phyloP scores from a whole-genome alignment of 1,140 invertebrate genomes.

The Pachypsylla venusta region DNA sequence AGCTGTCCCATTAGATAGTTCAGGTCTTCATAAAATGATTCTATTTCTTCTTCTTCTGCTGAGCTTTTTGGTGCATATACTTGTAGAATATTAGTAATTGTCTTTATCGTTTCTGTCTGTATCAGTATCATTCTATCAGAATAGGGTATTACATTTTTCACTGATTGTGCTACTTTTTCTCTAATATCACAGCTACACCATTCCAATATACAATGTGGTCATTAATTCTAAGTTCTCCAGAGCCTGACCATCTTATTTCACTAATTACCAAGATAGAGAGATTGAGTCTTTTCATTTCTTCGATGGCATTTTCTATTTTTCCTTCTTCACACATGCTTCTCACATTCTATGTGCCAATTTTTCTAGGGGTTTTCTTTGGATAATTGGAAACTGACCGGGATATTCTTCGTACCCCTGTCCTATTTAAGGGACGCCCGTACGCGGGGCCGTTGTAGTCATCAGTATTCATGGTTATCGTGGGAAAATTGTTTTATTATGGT shows the following conservation, averaged over 20 bases:
- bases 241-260: slow-evolving; percentile 17
- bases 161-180: background rate
- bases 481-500: background rate
- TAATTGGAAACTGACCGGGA: background rate
- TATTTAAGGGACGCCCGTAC: background rate
- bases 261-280: slow-evolving; percentile 18
- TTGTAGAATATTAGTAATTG: slow-evolving; percentile 10
- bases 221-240: slow-evolving; percentile 7
- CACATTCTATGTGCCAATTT: slow-evolving; percentile 22
- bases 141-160: background rate
- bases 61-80: slow-evolving; percentile 12
- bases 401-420: background rate
- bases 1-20: background rate
- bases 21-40: slow-evolving; percentile 10
- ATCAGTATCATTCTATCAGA: background rate
- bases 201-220: slow-evolving; percentile 14
- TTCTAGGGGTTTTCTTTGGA: slow-evolving; percentile 8
- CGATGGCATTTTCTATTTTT: slow-evolving; percentile 16
- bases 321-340: slow-evolving; percentile 20
- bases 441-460: background rate
- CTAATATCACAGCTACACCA: slow-evolving; percentile 19
- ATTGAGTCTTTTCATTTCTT: slow-evolving; percentile 16
- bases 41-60: slow-evolving; percentile 2
- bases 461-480: background rate
- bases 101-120: background rate